Conservation (phyloP, 2,797 vertebrate species). For the Hozukius guyotensis region DNA sequence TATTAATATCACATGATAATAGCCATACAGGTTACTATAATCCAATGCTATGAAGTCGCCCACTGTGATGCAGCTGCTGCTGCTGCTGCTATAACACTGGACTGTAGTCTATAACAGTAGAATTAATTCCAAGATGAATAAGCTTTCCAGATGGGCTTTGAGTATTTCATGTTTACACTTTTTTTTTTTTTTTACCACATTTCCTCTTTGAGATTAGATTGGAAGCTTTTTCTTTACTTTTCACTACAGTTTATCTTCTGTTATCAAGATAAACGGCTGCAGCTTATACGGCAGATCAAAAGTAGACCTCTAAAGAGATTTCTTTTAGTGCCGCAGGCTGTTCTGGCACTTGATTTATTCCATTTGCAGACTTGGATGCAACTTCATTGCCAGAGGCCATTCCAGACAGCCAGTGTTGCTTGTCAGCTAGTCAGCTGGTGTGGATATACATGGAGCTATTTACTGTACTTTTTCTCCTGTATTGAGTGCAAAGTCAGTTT, state of each 20-base stretch:
- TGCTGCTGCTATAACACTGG: neutral
- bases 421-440: constrained; percentile 43
- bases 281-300: constrained; percentile 46
- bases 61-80: constrained; percentile 19
- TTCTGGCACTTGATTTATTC: constrained; percentile 50
- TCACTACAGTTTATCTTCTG: constrained; percentile 26
- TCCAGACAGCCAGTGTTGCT: constrained; percentile 24
- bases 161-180: constrained; percentile 41
- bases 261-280: constrained; percentile 49
- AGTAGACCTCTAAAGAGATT: constrained; percentile 44
- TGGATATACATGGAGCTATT: neutral
- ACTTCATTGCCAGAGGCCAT: constrained; percentile 30
- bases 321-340: constrained; percentile 31
- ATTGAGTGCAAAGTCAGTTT: neutral
- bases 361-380: constrained; percentile 38
- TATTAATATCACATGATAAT: constrained; percentile 1
- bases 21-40: neutral
- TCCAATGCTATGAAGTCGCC: constrained; percentile 1
- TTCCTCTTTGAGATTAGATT: constrained; percentile 54
- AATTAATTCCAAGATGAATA: constrained; percentile 12
- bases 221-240: constrained; percentile 29
- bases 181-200: constrained; percentile 21
- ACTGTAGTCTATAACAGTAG: neutral
- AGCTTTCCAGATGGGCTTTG: constrained; percentile 14
- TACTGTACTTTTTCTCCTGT: neutral